phyloP scores from a whole-genome alignment of 2,113 vertebrate genomes.

The Plestiodon gilberti region DNA sequence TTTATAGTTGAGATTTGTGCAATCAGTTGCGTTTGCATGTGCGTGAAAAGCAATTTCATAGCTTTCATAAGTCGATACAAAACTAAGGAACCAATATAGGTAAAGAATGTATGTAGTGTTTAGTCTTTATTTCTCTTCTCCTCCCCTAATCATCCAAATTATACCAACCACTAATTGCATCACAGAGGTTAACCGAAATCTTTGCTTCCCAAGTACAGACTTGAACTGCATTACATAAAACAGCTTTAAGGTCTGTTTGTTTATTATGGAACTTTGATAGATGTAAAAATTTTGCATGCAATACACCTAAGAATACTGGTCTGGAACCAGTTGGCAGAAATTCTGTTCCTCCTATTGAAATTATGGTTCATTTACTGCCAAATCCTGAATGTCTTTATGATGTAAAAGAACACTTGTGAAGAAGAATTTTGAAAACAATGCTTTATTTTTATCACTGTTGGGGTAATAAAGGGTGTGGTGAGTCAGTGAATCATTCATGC shows the following conservation, averaged over 20 bases:
- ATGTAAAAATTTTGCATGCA: conserved; percentile 31
- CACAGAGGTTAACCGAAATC: conserved; percentile 42
- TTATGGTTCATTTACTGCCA: conserved; percentile 41
- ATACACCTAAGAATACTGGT: conserved; percentile 44
- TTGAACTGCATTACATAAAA: conserved; percentile 50
- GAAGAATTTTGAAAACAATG: conserved; percentile 9
- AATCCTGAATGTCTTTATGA: conserved; percentile 45
- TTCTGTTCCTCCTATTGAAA: conserved; percentile 48
- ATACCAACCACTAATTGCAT: conserved; percentile 59
- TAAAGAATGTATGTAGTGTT: conserved; percentile 38
- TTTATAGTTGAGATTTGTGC: not conserved
- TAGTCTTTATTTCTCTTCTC: conserved; percentile 7
- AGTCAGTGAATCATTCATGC: conserved; percentile 4
- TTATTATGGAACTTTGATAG: conserved; percentile 36
- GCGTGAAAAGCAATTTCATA: not conserved
- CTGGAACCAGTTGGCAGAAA: conserved; percentile 41
- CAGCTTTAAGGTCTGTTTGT: conserved; percentile 39
- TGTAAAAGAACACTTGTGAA: conserved; percentile 33
- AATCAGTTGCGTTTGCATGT: not conserved
- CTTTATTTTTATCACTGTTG: conserved; percentile 28
- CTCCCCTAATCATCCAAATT: conserved; percentile 43
- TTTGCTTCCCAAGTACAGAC: conserved; percentile 50
- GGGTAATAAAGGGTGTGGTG: conserved; percentile 29
- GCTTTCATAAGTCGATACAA: too few relatives aligned
- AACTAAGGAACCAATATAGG: not conserved